Evolutionary conservation across 2,797 vertebrate genomes (phyloP).

Genomic region (Tarsius wallacei): DNA sequence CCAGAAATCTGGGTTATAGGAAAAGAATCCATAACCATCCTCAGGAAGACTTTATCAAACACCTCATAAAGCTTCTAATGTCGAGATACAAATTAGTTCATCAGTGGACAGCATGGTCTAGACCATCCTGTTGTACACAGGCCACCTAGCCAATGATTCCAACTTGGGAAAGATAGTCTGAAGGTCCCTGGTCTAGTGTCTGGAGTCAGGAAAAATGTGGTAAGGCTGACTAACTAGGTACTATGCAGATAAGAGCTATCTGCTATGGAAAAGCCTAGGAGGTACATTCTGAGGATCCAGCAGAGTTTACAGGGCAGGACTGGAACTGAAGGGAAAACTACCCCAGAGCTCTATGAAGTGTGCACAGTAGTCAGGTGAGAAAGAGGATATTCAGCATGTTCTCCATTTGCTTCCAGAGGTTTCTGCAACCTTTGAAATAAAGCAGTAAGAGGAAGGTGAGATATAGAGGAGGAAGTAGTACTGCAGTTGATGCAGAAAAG

Average conservation of each 20-base stretch:
- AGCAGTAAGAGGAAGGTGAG: constrained; percentile 3
- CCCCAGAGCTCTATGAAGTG: neutral
- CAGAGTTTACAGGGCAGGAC: constrained; percentile 16
- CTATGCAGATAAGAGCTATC: neutral
- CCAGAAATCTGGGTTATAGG: constrained; percentile 45
- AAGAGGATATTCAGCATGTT: neutral
- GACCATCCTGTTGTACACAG: neutral
- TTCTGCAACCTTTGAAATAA: constrained; percentile 65
- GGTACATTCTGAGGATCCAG: neutral
- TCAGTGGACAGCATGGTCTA: neutral
- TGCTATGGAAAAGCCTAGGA: neutral
- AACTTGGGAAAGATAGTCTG: constrained; percentile 37
- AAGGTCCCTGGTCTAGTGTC: neutral
- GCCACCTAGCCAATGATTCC: neutral
- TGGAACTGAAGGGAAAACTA: neutral
- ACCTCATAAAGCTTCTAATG: constrained; percentile 44
- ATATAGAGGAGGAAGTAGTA: neutral
- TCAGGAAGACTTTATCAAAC: constrained; percentile 17
- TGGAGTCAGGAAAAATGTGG: neutral
- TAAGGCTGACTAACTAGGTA: neutral
- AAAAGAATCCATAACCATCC: neutral
- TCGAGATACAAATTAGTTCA: constrained; percentile 44
- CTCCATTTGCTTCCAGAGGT: constrained; percentile 40
- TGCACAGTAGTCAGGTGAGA: neutral
- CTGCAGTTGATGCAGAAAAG: constrained; percentile 42